Evolutionary conservation across 2,888 invertebrate genomes (phyloP).

Genomic region (Hirtodrosophila cameraria): DNA sequence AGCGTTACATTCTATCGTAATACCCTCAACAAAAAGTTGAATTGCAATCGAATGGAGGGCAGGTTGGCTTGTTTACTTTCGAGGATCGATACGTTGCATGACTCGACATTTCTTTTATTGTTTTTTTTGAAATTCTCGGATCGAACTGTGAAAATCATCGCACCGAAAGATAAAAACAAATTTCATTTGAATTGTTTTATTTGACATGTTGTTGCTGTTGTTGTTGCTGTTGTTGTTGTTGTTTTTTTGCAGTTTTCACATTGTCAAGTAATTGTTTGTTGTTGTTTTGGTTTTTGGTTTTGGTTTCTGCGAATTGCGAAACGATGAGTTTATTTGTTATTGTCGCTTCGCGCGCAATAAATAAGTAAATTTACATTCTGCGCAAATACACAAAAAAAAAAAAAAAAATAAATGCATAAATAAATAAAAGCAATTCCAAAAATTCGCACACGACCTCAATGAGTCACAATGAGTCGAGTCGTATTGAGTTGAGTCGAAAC

Average conservation of each 20-base stretch:
- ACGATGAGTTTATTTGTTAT: slow-evolving; percentile 57
- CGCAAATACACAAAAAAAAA: too few species aligned
- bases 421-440: slow-evolving; percentile 77
- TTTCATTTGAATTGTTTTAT: slow-evolving; percentile 38
- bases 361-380: slow-evolving; percentile 71
- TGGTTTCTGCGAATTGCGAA: slow-evolving; percentile 63
- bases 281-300: too few species aligned
- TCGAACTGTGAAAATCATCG: slow-evolving; percentile 35
- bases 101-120: slow-evolving; percentile 19
- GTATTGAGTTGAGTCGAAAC: too few species aligned
- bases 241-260: slow-evolving; percentile 43
- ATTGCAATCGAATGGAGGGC: too few species aligned
- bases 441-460: slow-evolving; percentile 77
- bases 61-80: not conserved
- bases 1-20: too few species aligned
- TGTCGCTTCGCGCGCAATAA: slow-evolving; percentile 59
- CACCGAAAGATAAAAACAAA: slow-evolving; percentile 19
- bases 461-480: slow-evolving; percentile 55
- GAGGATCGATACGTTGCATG: slow-evolving; percentile 14
- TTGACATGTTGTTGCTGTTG: not conserved
- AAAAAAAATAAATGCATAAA: slow-evolving; percentile 77
- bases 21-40: too few species aligned
- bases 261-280: slow-evolving; percentile 47
- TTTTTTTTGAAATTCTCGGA: slow-evolving; percentile 4
- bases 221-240: slow-evolving; percentile 6